phyloP scores from a whole-genome alignment of 2,797 vertebrate genomes.

The Acanthis flammea region DNA sequence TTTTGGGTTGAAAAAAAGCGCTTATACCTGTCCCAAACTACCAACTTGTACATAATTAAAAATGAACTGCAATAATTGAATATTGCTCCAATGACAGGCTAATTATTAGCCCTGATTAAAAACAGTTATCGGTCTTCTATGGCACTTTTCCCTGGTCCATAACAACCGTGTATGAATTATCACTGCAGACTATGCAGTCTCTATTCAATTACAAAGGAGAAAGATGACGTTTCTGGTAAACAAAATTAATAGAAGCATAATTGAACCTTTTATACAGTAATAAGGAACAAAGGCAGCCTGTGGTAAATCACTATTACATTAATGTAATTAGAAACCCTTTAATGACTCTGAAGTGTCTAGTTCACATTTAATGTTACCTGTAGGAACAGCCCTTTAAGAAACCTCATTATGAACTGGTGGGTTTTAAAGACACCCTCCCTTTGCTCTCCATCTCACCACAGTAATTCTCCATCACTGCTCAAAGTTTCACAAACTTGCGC shows the following conservation, averaged over 20 bases:
- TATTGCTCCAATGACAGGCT: constrained; percentile 85
- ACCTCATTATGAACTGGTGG: constrained; percentile 45
- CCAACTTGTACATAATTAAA: constrained; percentile 69
- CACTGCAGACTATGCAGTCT: constrained; percentile 68
- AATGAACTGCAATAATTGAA: constrained; percentile 72
- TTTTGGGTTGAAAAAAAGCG: constrained; percentile 55
- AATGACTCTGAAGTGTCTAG: constrained; percentile 75
- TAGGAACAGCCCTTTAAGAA: constrained; percentile 82
- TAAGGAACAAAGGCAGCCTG: constrained; percentile 87
- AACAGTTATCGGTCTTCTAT: constrained; percentile 93
- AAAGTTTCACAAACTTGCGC: constrained; percentile 75
- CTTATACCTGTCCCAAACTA: constrained; percentile 67
- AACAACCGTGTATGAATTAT: constrained; percentile 74
- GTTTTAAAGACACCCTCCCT: constrained; percentile 43
- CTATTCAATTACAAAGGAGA: constrained; percentile 73
- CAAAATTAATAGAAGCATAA: constrained; percentile 72
- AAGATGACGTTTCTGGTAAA: constrained; percentile 73
- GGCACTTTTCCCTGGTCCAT: constrained; percentile 89
- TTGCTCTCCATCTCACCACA: constrained; percentile 48
- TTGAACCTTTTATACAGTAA: constrained; percentile 72
- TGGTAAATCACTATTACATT: constrained; percentile 76
- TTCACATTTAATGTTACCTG: constrained; percentile 77
- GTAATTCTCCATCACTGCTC: constrained; percentile 68
- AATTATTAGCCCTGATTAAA: constrained; percentile 71
- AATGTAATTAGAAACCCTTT: constrained; percentile 82